These are phyloP conservation scores for Alitta virens DNA, from an alignment of 2,888 invertebrate genomes.

Conservation along the genomic window DNA sequence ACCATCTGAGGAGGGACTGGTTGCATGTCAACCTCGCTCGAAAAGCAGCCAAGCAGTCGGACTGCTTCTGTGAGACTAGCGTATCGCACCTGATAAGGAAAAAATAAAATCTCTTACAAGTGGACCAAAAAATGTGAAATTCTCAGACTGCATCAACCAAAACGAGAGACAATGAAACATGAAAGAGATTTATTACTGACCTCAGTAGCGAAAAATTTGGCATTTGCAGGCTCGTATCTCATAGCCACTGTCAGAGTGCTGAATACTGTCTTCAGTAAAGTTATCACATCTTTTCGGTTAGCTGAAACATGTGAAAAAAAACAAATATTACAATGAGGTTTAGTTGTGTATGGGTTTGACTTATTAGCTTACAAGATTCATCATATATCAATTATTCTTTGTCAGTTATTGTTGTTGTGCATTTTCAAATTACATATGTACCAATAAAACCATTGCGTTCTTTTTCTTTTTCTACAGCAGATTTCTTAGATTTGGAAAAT, in stretches of 20 bases:
- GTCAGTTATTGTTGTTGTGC: no score
- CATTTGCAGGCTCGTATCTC: constrained; percentile 98
- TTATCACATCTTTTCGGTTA: constrained; percentile 66
- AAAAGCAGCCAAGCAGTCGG: constrained; percentile 86
- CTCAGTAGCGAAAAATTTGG: constrained; percentile 95
- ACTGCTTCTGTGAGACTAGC: constrained; percentile 91
- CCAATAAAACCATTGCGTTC: no score
- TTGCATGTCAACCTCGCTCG: constrained; percentile 26
- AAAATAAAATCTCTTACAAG: neutral
- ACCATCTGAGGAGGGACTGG: constrained; percentile 1
- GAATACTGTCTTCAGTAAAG: constrained; percentile 83
- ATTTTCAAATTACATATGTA: no score
- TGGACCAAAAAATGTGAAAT: neutral
- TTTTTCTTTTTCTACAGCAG: no score
- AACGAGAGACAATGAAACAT: no score
- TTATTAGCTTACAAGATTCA: no score
- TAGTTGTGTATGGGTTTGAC: no score
- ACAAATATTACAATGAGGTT: no score
- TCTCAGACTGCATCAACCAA: no score
- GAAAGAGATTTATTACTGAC: constrained; percentile 58
- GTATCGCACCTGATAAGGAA: constrained; percentile 73
- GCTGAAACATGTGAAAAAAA: constrained; percentile 39
- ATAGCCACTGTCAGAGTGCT: constrained; percentile 94
- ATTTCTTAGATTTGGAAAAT: no score
- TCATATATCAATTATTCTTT: no score